These are phyloP conservation scores for Lasioglossum pauxillum DNA, from an alignment of 2,888 invertebrate genomes.

Conservation along the genomic window DNA sequence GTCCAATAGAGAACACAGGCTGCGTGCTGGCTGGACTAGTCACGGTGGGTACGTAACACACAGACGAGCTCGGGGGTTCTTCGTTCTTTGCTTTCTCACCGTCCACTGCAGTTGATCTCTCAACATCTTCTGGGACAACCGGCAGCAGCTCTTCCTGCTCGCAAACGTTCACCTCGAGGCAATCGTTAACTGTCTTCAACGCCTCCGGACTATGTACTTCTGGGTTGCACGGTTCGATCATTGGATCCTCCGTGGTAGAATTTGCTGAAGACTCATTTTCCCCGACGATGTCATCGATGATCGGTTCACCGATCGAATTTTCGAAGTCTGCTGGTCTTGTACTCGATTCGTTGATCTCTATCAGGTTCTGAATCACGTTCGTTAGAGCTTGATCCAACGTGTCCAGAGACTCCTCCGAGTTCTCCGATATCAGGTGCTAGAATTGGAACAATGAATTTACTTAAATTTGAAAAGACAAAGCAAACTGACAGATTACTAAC, in stretches of 20 bases:
- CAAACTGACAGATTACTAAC: background rate
- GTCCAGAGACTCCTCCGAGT: slow-evolving; percentile 69
- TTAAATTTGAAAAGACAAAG: background rate
- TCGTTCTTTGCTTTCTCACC: slow-evolving; percentile 59
- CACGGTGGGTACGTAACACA: slow-evolving; percentile 28
- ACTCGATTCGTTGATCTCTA: slow-evolving; percentile 70
- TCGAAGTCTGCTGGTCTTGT: background rate
- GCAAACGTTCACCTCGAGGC: too few species aligned
- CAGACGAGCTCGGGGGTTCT: slow-evolving; percentile 27
- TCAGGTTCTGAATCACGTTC: slow-evolving; percentile 81
- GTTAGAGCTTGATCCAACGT: slow-evolving; percentile 80
- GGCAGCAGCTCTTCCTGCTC: background rate
- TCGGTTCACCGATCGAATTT: background rate
- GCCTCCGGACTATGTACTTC: background rate
- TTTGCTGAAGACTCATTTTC: background rate
- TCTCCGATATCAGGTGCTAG: slow-evolving; percentile 26
- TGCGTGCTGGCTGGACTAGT: slow-evolving; percentile 37
- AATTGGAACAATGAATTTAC: background rate
- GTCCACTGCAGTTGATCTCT: slow-evolving; percentile 4
- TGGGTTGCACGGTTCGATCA: background rate
- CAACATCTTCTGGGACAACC: background rate
- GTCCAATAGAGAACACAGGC: slow-evolving; percentile 81
- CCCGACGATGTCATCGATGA: background rate
- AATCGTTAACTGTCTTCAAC: background rate
- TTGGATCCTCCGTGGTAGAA: background rate